These are phyloP conservation scores for Abrostola tripartita DNA, from an alignment of 2,888 invertebrate species.

Conservation along the genomic window DNA sequence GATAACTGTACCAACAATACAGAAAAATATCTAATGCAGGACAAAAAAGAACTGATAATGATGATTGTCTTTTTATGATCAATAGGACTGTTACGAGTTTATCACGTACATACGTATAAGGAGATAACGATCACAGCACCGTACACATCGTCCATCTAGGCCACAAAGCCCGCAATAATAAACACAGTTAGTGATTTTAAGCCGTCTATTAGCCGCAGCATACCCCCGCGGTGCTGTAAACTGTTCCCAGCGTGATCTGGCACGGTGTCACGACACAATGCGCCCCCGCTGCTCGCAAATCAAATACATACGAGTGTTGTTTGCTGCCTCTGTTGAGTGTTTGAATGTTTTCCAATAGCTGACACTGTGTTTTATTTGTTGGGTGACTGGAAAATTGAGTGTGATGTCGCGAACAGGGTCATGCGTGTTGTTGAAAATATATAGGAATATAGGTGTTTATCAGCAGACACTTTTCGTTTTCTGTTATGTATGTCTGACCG, in stretches of 20 bases:
- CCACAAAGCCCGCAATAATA: slow-evolving; percentile 28
- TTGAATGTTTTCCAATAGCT: slow-evolving; percentile 44
- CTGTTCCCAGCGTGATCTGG: slow-evolving; percentile 42
- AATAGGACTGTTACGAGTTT: slow-evolving; percentile 22
- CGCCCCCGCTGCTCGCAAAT: slow-evolving; percentile 51
- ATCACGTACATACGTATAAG: slow-evolving; percentile 10
- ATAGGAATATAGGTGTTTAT: neutral
- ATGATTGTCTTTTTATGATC: no score
- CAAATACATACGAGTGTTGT: slow-evolving; percentile 46
- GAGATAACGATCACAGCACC: slow-evolving; percentile 27
- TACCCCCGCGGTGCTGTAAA: slow-evolving; percentile 41
- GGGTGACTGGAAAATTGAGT: slow-evolving; percentile 4
- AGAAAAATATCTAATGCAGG: neutral
- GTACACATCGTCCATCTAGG: slow-evolving; percentile 16
- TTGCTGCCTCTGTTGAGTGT: slow-evolving; percentile 31
- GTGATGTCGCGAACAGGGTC: slow-evolving; percentile 1
- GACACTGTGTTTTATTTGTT: slow-evolving; percentile 36
- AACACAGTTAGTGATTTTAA: slow-evolving; percentile 47
- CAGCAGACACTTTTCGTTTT: no score
- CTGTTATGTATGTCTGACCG: no score
- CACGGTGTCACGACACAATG: slow-evolving; percentile 50
- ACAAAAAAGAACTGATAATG: no score
- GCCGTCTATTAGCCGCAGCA: slow-evolving; percentile 36
- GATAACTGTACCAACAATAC: neutral
- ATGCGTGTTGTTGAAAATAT: neutral